Evolutionary conservation across 2,113 vertebrate species (phyloP).

Genomic region (Sorex araneus): DNA sequence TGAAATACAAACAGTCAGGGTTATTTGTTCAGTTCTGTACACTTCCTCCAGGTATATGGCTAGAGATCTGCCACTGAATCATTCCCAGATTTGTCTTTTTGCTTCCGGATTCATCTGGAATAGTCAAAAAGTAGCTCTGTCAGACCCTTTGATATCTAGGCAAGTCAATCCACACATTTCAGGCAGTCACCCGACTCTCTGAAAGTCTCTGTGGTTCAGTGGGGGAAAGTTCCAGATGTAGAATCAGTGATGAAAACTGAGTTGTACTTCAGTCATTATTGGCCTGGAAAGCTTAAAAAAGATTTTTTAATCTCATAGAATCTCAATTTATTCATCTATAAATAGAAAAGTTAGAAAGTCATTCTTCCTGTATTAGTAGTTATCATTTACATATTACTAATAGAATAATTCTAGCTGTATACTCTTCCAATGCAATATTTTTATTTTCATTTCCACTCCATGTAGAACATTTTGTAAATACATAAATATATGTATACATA

Average conservation of each 20-base stretch:
- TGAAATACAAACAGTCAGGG: constrained; percentile 70
- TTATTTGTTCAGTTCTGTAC: constrained; percentile 24
- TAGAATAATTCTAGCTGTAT: not conserved
- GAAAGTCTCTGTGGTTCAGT: not conserved
- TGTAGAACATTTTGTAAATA: constrained; percentile 37
- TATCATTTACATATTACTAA: not conserved
- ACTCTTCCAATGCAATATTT: not conserved
- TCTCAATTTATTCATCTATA: constrained; percentile 41
- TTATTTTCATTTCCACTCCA: constrained; percentile 40
- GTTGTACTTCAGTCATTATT: not conserved
- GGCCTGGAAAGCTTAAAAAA: constrained; percentile 23
- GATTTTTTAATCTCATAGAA: constrained; percentile 31
- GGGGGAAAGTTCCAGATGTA: not conserved
- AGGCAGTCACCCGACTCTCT: not conserved
- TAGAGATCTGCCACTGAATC: not conserved
- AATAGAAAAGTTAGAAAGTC: constrained; percentile 50
- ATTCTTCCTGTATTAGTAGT: constrained; percentile 26
- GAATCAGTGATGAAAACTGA: not conserved
- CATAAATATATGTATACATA: not conserved
- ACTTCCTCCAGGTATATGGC: constrained; percentile 32
- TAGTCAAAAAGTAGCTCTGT: no score
- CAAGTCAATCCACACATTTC: not conserved
- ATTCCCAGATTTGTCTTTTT: no score
- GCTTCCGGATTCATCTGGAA: constrained; percentile 40
- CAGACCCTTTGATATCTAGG: not conserved